A percentile compares a stretch with the other conserved stretches of the same genome.
Conservation (phyloP, 2,113 vertebrate species). For the Alligator mississippiensis region DNA sequence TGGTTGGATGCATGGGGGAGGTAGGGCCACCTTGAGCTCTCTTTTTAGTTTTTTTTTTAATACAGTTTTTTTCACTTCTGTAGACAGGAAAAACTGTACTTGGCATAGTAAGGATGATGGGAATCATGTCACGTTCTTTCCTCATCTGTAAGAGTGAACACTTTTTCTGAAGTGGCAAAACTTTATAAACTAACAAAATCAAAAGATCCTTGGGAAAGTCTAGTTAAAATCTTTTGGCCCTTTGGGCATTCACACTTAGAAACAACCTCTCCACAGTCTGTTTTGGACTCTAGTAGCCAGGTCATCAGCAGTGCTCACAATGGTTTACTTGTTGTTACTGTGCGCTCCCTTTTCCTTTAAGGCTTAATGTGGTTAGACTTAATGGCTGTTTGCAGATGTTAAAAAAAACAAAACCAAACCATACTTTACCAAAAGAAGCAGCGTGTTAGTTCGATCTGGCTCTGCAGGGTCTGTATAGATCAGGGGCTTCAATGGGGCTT, state of each 20-base stretch:
- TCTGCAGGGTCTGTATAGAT: no score
- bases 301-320: background rate
- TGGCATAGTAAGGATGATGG: no score
- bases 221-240: background rate
- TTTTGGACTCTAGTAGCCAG: background rate
- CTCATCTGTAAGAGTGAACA: background rate
- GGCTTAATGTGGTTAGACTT: no score
- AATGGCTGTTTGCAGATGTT: no score
- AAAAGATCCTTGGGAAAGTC: background rate
- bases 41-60: background rate
- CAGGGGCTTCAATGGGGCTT: no score
- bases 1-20: background rate
- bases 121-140: background rate
- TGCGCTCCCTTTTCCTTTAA: no score
- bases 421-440: no score
- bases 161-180: background rate
- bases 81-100: background rate
- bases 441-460: no score
- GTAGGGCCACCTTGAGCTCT: background rate
- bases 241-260: background rate
- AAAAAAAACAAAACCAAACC: no score
- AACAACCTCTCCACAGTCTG: fast-evolving
- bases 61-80: background rate
- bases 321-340: fast-evolving
- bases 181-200: background rate